Conservation (phyloP, 1,140 invertebrate genomes). For the Lucilia sericata region DNA sequence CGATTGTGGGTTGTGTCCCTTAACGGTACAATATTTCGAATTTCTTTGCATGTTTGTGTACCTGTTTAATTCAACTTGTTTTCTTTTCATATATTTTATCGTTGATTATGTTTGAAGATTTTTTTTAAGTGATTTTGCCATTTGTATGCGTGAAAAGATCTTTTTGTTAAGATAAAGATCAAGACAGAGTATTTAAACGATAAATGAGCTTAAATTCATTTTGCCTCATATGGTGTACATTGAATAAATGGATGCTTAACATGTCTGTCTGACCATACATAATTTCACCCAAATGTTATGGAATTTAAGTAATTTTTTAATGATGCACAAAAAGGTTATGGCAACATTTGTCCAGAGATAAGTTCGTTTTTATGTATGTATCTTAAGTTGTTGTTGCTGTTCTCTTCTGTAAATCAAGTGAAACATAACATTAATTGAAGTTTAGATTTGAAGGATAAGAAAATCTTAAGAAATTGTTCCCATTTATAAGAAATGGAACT, state of each 20-base stretch:
- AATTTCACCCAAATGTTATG: slow-evolving; percentile 21
- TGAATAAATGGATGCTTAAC: neutral
- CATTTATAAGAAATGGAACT: neutral
- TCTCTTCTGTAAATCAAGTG: neutral
- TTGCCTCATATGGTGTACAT: neutral
- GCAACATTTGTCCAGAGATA: neutral
- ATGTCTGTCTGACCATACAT: slow-evolving; percentile 16
- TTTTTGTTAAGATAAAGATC: slow-evolving; percentile 23
- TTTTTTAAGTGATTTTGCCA: slow-evolving; percentile 26
- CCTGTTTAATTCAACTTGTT: slow-evolving; percentile 24
- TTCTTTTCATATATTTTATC: neutral
- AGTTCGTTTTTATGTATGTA: neutral
- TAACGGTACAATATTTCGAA: slow-evolving; percentile 37
- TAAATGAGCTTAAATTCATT: slow-evolving; percentile 40
- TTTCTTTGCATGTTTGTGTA: slow-evolving; percentile 37
- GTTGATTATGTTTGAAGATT: slow-evolving; percentile 3
- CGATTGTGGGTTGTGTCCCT: slow-evolving; percentile 39
- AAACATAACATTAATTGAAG: slow-evolving; percentile 13
- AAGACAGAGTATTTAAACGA: slow-evolving; percentile 36
- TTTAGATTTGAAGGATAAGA: neutral
- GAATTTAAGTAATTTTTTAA: slow-evolving; percentile 40
- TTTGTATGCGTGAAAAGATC: slow-evolving; percentile 41
- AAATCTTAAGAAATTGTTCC: neutral
- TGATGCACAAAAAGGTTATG: slow-evolving; percentile 33
- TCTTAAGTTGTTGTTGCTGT: neutral